Percentiles rank a stretch among this genome's conserved stretches.
These are phyloP conservation scores for Pristiophorus japonicus DNA, from an alignment of 2,113 vertebrate genomes.

Conservation along the genomic window DNA sequence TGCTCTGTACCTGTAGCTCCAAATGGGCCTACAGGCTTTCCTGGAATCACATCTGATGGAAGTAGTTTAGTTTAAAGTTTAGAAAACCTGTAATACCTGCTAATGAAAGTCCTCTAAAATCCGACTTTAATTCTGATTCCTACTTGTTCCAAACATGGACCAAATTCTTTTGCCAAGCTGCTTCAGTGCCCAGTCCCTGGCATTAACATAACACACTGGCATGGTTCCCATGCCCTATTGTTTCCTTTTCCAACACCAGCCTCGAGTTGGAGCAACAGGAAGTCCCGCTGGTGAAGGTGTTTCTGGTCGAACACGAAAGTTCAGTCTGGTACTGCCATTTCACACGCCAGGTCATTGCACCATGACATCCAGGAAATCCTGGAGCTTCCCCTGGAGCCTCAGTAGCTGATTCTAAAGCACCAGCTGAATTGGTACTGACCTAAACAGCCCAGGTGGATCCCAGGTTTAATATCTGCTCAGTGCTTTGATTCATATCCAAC, in stretches of 20 bases:
- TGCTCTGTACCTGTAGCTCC: not conserved
- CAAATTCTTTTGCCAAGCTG: not conserved
- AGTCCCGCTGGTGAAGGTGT: not conserved
- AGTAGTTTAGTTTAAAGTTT: constrained; percentile 5
- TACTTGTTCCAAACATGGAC: not conserved
- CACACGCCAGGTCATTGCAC: not conserved
- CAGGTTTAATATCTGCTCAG: not conserved
- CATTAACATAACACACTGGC: not conserved
- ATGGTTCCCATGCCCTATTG: not conserved
- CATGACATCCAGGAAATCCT: not conserved
- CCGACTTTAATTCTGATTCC: not conserved
- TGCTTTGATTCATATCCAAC: no score
- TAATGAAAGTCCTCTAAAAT: not conserved
- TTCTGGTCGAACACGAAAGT: not conserved
- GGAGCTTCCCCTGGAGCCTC: not conserved
- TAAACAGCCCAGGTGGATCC: no score
- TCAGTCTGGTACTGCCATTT: not conserved
- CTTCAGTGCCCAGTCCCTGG: not conserved
- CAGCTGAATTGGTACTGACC: not conserved
- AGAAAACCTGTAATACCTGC: not conserved
- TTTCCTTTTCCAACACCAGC: not conserved
- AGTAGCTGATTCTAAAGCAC: not conserved
- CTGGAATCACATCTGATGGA: not conserved
- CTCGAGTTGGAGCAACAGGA: not conserved
- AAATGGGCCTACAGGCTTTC: not conserved